These are phyloP conservation scores for Diploscapter pachys DNA, from an alignment of 1,140 invertebrate genomes.

Conservation along the genomic window DNA sequence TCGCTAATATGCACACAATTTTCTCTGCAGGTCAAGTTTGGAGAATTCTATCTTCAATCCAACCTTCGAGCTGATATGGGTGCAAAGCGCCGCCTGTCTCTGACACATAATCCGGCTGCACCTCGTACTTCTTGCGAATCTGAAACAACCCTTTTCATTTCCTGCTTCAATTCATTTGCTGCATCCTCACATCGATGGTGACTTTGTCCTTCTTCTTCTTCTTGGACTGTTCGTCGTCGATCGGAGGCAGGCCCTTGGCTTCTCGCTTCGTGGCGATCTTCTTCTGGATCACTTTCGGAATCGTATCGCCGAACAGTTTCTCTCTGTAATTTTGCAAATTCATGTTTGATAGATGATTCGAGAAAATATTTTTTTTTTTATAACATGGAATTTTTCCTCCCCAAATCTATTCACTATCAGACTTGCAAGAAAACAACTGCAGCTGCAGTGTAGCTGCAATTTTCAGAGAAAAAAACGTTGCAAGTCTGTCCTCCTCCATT, in stretches of 20 bases:
- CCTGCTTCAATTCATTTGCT: not conserved
- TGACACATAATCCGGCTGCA: slow-evolving; percentile 86
- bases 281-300: slow-evolving; percentile 59
- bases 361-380: no score
- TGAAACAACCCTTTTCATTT: slow-evolving; percentile 38
- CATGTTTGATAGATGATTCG: no score
- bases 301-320: slow-evolving; percentile 46
- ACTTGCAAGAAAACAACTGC: no score
- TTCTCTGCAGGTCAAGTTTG: no score
- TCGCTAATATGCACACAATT: no score
- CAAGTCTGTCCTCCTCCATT: no score
- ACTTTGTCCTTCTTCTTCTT: slow-evolving; percentile 61
- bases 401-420: no score
- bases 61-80: slow-evolving; percentile 85
- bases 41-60: no score
- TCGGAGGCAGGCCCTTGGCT: slow-evolving; percentile 70
- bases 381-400: no score
- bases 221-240: slow-evolving; percentile 64
- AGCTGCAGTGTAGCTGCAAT: no score
- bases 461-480: not conserved
- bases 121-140: slow-evolving; percentile 85
- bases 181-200: slow-evolving; percentile 45
- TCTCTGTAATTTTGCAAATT: slow-evolving; percentile 29
- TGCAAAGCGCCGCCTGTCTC: slow-evolving; percentile 83
- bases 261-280: slow-evolving; percentile 65